Evolutionary conservation across 2,797 vertebrate species (phyloP).

Genomic region (Crypturellus tataupa): DNA sequence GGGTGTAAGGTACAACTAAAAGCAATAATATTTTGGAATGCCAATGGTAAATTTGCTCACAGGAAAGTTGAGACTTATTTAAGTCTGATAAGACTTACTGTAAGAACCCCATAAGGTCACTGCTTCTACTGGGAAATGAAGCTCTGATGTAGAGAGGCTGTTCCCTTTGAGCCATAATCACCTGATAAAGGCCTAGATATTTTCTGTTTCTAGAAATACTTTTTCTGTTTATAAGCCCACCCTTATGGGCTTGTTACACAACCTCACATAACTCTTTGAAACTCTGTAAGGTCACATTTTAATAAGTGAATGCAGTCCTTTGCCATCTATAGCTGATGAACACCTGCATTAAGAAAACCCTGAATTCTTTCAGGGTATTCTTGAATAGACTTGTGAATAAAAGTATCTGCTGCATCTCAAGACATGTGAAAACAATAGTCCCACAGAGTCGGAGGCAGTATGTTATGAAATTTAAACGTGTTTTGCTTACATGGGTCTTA

Average conservation of each 20-base stretch:
- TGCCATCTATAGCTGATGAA: slow-evolving; percentile 48
- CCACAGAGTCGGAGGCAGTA: slow-evolving; percentile 40
- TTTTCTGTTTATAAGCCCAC: neutral
- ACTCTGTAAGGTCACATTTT: slow-evolving; percentile 53
- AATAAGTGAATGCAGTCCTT: slow-evolving; percentile 50
- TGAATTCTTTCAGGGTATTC: slow-evolving; percentile 49
- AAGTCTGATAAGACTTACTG: too few relatives aligned
- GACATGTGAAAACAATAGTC: slow-evolving; percentile 63
- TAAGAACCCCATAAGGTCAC: neutral
- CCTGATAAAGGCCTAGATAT: neutral
- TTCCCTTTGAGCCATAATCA: neutral
- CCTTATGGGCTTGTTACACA: slow-evolving; percentile 1
- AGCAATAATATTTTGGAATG: neutral
- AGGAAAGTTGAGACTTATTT: neutral
- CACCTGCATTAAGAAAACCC: slow-evolving; percentile 57
- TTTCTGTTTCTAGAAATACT: neutral
- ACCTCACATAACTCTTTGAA: neutral
- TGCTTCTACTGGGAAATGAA: neutral
- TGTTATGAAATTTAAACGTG: slow-evolving; percentile 59
- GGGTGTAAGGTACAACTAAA: neutral
- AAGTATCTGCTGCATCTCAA: slow-evolving; percentile 62
- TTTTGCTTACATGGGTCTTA: slow-evolving; percentile 67
- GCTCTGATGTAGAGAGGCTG: neutral
- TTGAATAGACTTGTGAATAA: slow-evolving; percentile 61
- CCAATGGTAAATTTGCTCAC: neutral